Percentiles rank a stretch among this genome's conserved stretches.
These are phyloP conservation scores for Andrena minutula DNA, from an alignment of 2,888 invertebrate species.

Conservation along the genomic window DNA sequence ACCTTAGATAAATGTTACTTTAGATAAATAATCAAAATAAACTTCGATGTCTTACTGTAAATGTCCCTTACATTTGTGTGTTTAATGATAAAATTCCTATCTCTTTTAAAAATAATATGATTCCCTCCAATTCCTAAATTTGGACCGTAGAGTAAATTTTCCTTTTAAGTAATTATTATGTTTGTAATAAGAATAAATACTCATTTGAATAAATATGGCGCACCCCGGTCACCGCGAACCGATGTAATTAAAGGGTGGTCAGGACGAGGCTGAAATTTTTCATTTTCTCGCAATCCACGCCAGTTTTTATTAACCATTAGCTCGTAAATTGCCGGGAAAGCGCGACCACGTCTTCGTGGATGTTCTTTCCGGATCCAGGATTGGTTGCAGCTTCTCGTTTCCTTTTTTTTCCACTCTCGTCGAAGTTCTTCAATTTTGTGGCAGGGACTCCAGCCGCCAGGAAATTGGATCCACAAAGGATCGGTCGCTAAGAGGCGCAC, in stretches of 20 bases:
- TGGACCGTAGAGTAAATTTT: no score
- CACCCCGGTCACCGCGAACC: slow-evolving; percentile 7
- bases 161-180: no score
- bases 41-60: no score
- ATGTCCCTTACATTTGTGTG: no score
- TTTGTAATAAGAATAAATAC: neutral
- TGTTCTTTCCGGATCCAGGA: slow-evolving; percentile 4
- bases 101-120: no score
- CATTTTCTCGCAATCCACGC: slow-evolving; percentile 64
- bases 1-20: no score
- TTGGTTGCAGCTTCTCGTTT: neutral
- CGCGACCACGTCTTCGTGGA: slow-evolving; percentile 11
- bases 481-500: neutral
- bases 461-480: slow-evolving; percentile 34
- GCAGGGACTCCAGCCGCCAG: neutral
- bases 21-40: no score
- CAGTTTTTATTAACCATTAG: slow-evolving; percentile 63
- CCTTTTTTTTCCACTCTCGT: neutral
- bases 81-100: no score
- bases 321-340: slow-evolving; percentile 52
- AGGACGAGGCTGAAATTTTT: slow-evolving; percentile 53
- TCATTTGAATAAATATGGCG: slow-evolving; percentile 2
- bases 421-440: slow-evolving; percentile 7
- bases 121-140: no score
- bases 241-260: slow-evolving; percentile 44